Percentiles rank a stretch among this genome's conserved stretches.
phyloP scores from a whole-genome alignment of 2,797 vertebrate species.

The Cossypha polioptera region DNA sequence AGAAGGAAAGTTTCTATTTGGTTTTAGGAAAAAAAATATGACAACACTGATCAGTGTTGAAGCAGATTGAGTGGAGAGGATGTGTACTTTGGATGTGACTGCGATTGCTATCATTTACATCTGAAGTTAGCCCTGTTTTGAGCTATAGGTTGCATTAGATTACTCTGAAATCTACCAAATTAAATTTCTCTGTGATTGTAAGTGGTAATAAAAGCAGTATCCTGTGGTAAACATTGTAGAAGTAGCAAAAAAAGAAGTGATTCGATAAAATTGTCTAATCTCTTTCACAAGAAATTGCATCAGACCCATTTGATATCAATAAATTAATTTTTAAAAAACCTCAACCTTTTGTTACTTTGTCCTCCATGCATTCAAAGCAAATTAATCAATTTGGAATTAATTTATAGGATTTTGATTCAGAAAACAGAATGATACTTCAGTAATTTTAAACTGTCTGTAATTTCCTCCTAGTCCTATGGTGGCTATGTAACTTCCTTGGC shows the following conservation, averaged over 20 bases:
- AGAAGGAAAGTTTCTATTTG: not conserved
- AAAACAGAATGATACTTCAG: not conserved
- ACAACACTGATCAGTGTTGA: not conserved
- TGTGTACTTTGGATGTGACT: not conserved
- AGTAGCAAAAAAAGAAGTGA: not conserved
- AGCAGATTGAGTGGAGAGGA: not conserved
- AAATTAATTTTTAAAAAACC: not conserved
- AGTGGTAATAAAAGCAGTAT: not conserved
- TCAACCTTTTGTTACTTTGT: not conserved
- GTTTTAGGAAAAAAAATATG: not conserved
- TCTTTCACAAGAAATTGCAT: not conserved
- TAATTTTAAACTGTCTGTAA: conserved; percentile 17
- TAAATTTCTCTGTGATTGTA: not conserved
- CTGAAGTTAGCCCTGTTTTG: not conserved
- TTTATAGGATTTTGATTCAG: not conserved
- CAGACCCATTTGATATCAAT: not conserved
- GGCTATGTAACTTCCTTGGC: conserved; percentile 80
- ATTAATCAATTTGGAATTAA: not conserved
- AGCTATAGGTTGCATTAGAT: not conserved
- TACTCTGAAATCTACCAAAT: not conserved
- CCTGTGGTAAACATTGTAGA: not conserved
- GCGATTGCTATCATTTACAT: rapidly evolving
- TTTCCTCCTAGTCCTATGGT: conserved; percentile 80
- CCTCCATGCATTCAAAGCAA: not conserved
- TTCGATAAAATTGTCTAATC: not conserved